Evolutionary conservation across 2,797 vertebrate species (phyloP), one percentile per base, ranked within the genome.

Genomic region (Monodelphis domestica): DNA sequence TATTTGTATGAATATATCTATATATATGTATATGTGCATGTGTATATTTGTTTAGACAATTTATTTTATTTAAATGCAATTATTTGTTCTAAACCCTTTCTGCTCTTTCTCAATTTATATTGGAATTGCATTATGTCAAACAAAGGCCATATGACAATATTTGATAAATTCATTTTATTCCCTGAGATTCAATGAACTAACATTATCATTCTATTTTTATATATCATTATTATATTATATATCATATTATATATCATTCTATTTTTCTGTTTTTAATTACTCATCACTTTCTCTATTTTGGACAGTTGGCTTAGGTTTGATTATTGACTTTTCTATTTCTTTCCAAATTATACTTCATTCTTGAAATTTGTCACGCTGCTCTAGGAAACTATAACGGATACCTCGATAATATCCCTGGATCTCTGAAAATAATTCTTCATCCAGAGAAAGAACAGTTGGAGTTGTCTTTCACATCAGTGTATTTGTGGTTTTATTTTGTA

Each of bases 81-180:
- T 87, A 55, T 89, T 95, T 92, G 53, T 54, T 24, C 57, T 96
- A 29, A 54, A 29, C 12, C 7, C 56, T n/a, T 55, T 92, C 88
- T 45, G 91, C 53, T 38, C 70, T 38, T 93, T 95, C 84, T 91
- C 26, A 17, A n/a, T 11, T 88, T 52, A 78, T 89, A 54, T 5
- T 53, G 78, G 78, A 51, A 50, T 92, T 89, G 24, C 26, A 56
- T 21, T 88, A 2, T 88, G 70, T 92, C 53, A 89, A 95, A 38
- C 53, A 90, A 95, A 38, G 56, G 17, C 87, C 89, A 15, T 24
- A 10, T 50, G 70, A 84, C 30, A 90, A 24, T 54, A 33, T 30
- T 92, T 57, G 45, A 89, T 63, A 94, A 93, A 1, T 26, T 94
- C n/a, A 89, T 56, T 93, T 91, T 53, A 94, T 94, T 95, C 9